Percentiles rank a stretch among this genome's conserved stretches.
These are phyloP conservation scores for Stenoptilia bipunctidactyla DNA, from an alignment of 2,888 invertebrate species.

Conservation along the genomic window DNA sequence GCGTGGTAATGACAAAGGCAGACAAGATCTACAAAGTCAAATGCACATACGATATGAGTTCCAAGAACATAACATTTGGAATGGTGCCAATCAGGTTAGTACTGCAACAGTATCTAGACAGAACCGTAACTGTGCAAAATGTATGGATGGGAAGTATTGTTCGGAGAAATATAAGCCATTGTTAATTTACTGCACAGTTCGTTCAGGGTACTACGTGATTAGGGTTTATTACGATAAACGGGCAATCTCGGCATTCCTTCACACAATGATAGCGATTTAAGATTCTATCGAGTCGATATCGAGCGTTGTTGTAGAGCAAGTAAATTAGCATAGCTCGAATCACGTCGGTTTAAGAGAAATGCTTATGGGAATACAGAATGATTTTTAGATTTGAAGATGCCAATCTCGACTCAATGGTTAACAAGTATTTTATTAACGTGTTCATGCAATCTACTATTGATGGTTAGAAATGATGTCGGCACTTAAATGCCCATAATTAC, in stretches of 20 bases:
- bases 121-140: constrained; percentile 2
- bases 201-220: not conserved
- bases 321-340: not conserved
- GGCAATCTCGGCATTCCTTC: not conserved
- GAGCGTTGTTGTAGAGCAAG: not conserved
- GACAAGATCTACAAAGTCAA: constrained; percentile 97
- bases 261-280: constrained; percentile 1
- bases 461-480: no score
- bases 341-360: no score
- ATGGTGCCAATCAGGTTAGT: constrained; percentile 94
- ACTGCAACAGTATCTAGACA: no score
- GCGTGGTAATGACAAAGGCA: constrained; percentile 96
- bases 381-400: no score
- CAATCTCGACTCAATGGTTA: no score
- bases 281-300: not conserved
- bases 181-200: not conserved
- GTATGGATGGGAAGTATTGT: not conserved
- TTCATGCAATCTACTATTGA: no score
- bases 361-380: no score
- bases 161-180: not conserved
- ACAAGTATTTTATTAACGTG: no score
- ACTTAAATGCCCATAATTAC: no score
- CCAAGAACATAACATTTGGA: constrained; percentile 96
- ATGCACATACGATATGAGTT: constrained; percentile 96
- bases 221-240: not conserved